Evolutionary conservation across 2,797 vertebrate genomes (phyloP), one percentile per base, ranked within the genome.

Genomic region (Sorex maritimensis): DNA sequence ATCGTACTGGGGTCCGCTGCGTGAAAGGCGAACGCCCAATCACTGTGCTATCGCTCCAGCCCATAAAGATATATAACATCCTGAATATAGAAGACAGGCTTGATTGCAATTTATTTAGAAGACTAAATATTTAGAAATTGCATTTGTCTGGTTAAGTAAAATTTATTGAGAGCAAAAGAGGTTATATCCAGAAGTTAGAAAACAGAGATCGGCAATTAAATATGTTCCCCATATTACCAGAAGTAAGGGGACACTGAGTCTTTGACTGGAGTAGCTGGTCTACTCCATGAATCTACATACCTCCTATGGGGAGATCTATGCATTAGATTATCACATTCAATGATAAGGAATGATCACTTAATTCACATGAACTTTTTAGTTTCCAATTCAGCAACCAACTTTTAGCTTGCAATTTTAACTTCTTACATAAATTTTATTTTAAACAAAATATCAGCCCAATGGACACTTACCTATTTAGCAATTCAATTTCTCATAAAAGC

Each of bases 401-500:
- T 90, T 72, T 72, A 74, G 24, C 80, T 81, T 21, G 23, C 7
- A 90, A 19, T 49, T 93, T 86, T 88, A 65, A n/a, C 13, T 79
- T 75, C 26, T 8, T 5, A 52, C 41, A 26, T 73, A 14, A 2
- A 17, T 30, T 88, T 75, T 77, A 11, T 52, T 52, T 52, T 52
- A 67, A 81, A 89, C 9, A 90, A 24, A 26, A 80, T 11, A 49
- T 1, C 23, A 92, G 2, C 8, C 26, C 88, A 81, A 69, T 72
- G 71, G 19, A 88, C 74, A 81, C 79, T 65, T 85, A 71, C 75
- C 63, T 91, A 12, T 67, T 92, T 41, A 72, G 30, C 65, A 88
- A 88, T 92, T 30, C 83, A 86, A 91, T 90, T 65, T 79, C 23
- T 88, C 28, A 84, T 30, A 21, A 87, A 95, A 83, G 74, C 5